Evolutionary conservation across 2,113 vertebrate species (phyloP), one percentile per base, ranked within the genome.

Genomic region (Podarcis cretensis): DNA sequence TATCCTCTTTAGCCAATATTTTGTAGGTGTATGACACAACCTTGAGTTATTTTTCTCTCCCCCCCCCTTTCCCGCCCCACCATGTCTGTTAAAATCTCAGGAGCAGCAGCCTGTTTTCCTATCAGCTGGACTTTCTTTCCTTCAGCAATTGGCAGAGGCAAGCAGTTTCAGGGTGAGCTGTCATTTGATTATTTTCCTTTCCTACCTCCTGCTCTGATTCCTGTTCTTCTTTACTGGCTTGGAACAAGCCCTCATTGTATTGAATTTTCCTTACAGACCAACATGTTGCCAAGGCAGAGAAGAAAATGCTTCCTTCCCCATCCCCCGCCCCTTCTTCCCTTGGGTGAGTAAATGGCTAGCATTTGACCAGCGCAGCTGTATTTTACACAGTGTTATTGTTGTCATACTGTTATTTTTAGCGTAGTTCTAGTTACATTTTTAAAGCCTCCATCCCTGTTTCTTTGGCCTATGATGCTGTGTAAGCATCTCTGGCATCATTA

Each of bases 211-310:
- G 89, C 2, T 30, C 16, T 20, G 2, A 21, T 65, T 35, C 35
- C 76, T 25, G 77, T 1, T 84, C 20, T 65, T 84, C 66, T 86
- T 84, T 80, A 27, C 4, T 84, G 88, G 83, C 18, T 86, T 86
- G 25, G 35, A 89, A 20, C 35, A 85, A 69, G 48, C 16, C 14
- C 7, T 25, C 9, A 65, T 20, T 82, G 40, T 77, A 77, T 30
- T 16, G 83, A 27, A 76, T 92, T 92, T 84, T 59, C 85, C 1
- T 90, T 88, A n/a, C 5, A 27, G 69, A 18, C 2, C 85, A 23
- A 75, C 69, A 6, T 35, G 48, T 48, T 85, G 43, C 23, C 37
- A 2, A 66, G 43, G 6, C 2, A 91, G 16, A 25, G 14, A 76
- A 57, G 69, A 82, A 91, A 84, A 18, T 57, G 1, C 1, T 92